Evolutionary conservation across 2,113 vertebrate genomes (phyloP), one percentile per base, ranked within the genome.

Genomic region (Motacilla tschutschensis): DNA sequence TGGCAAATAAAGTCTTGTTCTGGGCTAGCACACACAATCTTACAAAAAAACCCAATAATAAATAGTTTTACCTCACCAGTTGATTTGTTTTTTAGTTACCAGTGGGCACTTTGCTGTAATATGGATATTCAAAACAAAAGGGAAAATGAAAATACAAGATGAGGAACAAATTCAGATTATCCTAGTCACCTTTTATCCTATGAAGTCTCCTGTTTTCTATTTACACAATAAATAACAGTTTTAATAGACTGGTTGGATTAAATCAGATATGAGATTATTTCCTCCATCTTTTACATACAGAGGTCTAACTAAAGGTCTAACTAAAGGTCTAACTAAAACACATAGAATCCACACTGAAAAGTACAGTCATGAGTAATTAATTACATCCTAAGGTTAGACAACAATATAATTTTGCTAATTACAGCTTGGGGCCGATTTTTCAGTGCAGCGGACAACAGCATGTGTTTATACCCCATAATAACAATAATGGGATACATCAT

Each of bases 401-500:
- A 96, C 90, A 95, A 96, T 89, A 96, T 76, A 92, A 93, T 96
- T 96, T 96, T 95, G 58, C 70, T 97, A 97, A 97, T 97, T 97
- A 93, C 94, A 97, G 93, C 92, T 95, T 96, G 95, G 66, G 93
- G 73, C 87, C 48, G 16, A 93, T 95, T 96, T 96, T 96, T 95
- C 87, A 92, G 46, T 70, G 75, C 84, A 93, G 87, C 8, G 35
- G 87, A 95, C 94, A 96, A 96, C 77, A 91, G 84, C 81, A 82
- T 95, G 91, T 73, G 53, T 95, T 97, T 94, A 95, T 96, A 97
- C 93, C 95, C 92, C 83, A 47, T 92, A 95, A 96, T 91, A 96
- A 97, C 91, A 97, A 94, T 95, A 95, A 96, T 88, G 94, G 76
- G 92, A 97, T 94, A 96, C 96, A 95, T 96, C 96, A 96, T 98